Conservation (phyloP, 2,113 vertebrate genomes). For the Syngnathus floridae region DNA sequence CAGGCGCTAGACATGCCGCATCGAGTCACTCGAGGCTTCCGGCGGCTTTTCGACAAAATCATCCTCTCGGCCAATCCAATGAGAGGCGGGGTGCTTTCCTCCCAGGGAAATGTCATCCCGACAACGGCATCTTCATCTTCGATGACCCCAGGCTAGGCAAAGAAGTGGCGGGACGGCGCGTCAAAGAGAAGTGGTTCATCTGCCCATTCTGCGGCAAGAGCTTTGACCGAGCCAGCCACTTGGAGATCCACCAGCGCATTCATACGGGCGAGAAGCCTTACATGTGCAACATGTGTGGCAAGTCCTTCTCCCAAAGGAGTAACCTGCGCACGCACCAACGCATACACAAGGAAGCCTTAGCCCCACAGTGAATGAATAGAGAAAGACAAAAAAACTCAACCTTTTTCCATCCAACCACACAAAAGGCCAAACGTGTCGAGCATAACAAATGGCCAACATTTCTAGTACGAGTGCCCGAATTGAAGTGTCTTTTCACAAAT, state of each 20-base stretch:
- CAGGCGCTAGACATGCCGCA: conserved; percentile 27
- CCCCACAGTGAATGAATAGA: conserved; percentile 21
- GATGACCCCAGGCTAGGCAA: conserved; percentile 36
- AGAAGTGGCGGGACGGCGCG: conserved; percentile 20
- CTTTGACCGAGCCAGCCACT: conserved; percentile 71
- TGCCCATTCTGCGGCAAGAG: conserved; percentile 74
- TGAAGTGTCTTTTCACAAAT: too few relatives aligned
- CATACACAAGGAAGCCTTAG: conserved; percentile 55
- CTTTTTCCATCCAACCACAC: neutral
- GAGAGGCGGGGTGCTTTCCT: conserved; percentile 27
- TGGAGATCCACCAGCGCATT: conserved; percentile 71
- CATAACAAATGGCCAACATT: too few relatives aligned
- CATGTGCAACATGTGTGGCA: conserved; percentile 59
- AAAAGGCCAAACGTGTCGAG: neutral
- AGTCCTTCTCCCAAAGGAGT: conserved; percentile 69
- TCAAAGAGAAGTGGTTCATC: conserved; percentile 71
- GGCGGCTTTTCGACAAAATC: conserved; percentile 27
- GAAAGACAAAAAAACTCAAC: neutral
- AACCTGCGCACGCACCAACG: conserved; percentile 72
- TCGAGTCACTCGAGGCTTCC: conserved; percentile 31
- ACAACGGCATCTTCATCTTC: conserved; percentile 32
- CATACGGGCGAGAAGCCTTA: conserved; percentile 74
- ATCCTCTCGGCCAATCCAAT: conserved; percentile 7
- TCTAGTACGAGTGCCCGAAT: too few relatives aligned
- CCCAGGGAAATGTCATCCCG: neutral